These are phyloP conservation scores for Drosophila insularis DNA, from an alignment of 1,140 invertebrate species.

Conservation along the genomic window DNA sequence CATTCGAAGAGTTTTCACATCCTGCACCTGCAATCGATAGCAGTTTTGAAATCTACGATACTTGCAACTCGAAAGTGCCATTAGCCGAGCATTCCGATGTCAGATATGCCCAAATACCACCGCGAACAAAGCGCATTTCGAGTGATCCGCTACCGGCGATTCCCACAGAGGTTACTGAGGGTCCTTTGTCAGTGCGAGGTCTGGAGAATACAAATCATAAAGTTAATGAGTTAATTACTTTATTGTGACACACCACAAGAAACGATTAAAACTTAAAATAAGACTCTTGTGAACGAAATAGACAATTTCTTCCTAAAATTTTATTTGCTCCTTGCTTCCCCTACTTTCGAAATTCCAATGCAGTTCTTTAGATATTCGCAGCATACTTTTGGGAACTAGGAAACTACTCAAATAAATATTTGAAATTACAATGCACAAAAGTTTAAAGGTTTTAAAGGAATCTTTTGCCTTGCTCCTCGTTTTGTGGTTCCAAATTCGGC, in stretches of 20 bases:
- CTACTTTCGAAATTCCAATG: too few species aligned
- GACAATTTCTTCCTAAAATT: not conserved
- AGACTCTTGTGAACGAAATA: conserved; percentile 14
- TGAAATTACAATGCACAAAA: too few species aligned
- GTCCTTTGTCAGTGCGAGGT: not conserved
- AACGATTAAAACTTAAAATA: not conserved
- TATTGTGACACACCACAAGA: not conserved
- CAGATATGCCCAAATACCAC: conserved; percentile 55
- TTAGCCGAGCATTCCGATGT: conserved; percentile 28
- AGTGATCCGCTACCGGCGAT: conserved; percentile 61
- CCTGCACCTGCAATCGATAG: not conserved
- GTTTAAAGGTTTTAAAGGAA: too few species aligned
- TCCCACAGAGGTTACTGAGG: conserved; percentile 26
- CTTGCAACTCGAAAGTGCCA: not conserved
- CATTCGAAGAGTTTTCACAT: conserved; percentile 38
- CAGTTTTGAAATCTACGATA: conserved; percentile 19
- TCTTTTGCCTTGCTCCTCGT: too few species aligned
- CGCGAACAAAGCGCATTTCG: conserved; percentile 54
- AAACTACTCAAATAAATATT: too few species aligned
- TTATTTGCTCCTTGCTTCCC: not conserved
- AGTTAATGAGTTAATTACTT: not conserved
- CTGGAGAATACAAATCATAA: not conserved
- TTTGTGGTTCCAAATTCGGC: too few species aligned
- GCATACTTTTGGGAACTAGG: too few species aligned
- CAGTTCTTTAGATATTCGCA: too few species aligned